Conservation (phyloP, 2,888 invertebrate genomes). For the Resseliella maxima region DNA sequence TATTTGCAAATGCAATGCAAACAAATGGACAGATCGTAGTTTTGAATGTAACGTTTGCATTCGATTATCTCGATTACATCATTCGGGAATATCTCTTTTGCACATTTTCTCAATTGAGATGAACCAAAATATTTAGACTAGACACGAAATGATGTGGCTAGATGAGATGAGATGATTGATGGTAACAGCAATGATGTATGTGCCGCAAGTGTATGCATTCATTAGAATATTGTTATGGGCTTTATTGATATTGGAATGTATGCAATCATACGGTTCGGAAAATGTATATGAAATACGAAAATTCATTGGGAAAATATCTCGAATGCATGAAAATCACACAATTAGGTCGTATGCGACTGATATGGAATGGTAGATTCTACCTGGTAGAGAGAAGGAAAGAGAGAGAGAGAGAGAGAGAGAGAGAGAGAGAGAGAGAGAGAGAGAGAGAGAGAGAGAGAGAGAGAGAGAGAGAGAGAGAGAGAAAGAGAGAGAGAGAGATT, state of each 20-base stretch:
- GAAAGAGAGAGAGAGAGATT: no score
- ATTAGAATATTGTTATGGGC: conserved; percentile 37
- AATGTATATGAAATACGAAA: no score
- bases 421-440: no score
- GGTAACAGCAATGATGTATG: background rate
- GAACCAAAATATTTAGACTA: background rate
- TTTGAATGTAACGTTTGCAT: conserved; percentile 9
- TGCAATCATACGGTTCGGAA: background rate
- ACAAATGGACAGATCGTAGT: no score
- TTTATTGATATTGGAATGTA: conserved; percentile 28
- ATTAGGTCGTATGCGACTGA: background rate
- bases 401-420: no score
- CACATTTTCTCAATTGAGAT: background rate
- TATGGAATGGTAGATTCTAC: background rate
- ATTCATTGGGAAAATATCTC: background rate
- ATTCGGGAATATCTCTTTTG: background rate
- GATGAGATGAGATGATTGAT: conserved; percentile 33
- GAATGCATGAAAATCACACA: background rate
- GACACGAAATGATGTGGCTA: no score
- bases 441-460: no score
- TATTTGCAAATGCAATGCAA: no score
- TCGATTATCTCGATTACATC: conserved; percentile 45
- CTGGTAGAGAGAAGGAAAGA: background rate
- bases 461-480: no score
- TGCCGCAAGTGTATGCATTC: background rate